Conservation (phyloP, 2,888 invertebrate species). For the Melanargia galathea region DNA sequence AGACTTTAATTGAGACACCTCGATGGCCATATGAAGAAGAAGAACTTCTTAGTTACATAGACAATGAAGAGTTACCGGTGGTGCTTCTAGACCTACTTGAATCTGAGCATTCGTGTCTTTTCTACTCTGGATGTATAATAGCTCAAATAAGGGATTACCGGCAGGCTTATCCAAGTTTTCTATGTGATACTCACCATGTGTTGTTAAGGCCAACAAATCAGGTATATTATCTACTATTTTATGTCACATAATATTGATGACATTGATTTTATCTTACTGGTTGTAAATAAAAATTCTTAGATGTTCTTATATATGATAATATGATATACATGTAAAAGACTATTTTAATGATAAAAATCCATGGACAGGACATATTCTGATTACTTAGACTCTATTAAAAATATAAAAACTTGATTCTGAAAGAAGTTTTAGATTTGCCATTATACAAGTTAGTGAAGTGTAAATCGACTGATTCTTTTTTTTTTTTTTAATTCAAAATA, state of each 20-base stretch:
- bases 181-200: conserved; percentile 93
- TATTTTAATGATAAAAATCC: too few relatives aligned
- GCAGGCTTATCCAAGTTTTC: conserved; percentile 88
- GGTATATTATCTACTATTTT: conserved; percentile 80
- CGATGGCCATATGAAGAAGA: conserved; percentile 95
- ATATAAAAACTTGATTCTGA: too few relatives aligned
- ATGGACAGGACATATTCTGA: too few relatives aligned
- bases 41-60: conserved; percentile 92
- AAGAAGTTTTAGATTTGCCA: too few relatives aligned
- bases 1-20: conserved; percentile 88
- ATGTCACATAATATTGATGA: not conserved
- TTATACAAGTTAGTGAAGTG: too few relatives aligned
- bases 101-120: conserved; percentile 90
- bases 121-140: conserved; percentile 95
- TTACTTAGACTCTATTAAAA: too few relatives aligned
- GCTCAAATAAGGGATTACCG: conserved; percentile 95
- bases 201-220: conserved; percentile 93
- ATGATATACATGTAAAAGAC: too few relatives aligned
- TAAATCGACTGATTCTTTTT: too few relatives aligned
- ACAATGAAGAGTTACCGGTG: conserved; percentile 95
- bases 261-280: too few relatives aligned
- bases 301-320: too few relatives aligned
- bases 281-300: too few relatives aligned
- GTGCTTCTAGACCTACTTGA: conserved; percentile 92
- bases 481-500: too few relatives aligned